Conservation (phyloP, 2,888 invertebrate species). For the Teleogryllus oceanicus region DNA sequence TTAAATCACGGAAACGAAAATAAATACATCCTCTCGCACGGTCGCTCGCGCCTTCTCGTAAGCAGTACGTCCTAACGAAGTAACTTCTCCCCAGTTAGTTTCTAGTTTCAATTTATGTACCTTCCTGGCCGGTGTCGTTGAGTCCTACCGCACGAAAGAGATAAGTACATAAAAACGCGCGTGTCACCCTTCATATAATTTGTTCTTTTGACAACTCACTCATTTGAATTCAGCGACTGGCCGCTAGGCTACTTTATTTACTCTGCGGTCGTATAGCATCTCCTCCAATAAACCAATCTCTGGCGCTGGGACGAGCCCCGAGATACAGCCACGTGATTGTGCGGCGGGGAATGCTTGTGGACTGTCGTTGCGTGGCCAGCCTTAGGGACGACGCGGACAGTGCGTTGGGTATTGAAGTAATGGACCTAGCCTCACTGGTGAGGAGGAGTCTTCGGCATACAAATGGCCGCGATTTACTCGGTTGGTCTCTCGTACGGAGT, state of each 20-base stretch:
- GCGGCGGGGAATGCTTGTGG: neutral
- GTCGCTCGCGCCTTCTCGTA: neutral
- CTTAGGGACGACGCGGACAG: neutral
- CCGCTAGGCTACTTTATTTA: neutral
- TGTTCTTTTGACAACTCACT: constrained; percentile 18
- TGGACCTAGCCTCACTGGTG: neutral
- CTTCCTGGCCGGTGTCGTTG: neutral
- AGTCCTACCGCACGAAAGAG: neutral
- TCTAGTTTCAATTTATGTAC: constrained; percentile 6
- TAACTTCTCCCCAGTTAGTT: constrained; percentile 4
- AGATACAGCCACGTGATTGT: neutral
- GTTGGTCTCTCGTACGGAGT: neutral
- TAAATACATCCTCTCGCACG: neutral
- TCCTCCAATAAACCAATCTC: constrained; percentile 1
- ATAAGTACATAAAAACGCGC: neutral
- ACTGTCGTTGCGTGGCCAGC: neutral
- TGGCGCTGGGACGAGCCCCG: neutral
- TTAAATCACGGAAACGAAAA: neutral
- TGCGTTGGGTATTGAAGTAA: neutral
- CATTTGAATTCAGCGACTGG: neutral
- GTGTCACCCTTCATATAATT: neutral
- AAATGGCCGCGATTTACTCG: neutral
- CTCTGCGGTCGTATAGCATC: neutral
- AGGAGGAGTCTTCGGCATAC: neutral
- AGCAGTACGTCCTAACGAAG: neutral